Evolutionary conservation across 2,113 vertebrate genomes (phyloP), one percentile per base, ranked within the genome.

Genomic region (Eublepharis macularius): DNA sequence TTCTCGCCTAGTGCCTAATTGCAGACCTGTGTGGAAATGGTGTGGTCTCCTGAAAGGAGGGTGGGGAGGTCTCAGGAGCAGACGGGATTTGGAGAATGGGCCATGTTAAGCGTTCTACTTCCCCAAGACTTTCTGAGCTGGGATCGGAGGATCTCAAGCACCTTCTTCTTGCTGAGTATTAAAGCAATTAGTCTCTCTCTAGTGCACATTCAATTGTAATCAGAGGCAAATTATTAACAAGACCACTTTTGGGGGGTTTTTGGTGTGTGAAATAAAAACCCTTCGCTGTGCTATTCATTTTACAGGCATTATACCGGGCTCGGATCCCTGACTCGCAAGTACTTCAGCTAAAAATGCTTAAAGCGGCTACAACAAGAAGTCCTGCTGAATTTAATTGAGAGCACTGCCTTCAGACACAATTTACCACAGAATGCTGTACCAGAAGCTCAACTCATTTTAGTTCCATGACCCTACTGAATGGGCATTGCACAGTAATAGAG

Each of bases 131-230:
- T 47, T 73, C 43, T 65, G 26, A 79, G 45, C 34, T 73, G 36
- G 34, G 81, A 73, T 66, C 41, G 47, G 51, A 79, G 45, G 36
- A 73, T 73, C 68, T 87, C 81, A 83, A 78, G 54, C 41, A 78
- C 81, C 80, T 78, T 73, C 65, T 74, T 10, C 68, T 83, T 73
- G 21, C 54, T 83, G 43, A 66, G 66, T 74, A 74, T 72, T 51
- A 83, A 65, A 29, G 8, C 19, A 29, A 74, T 73, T 80, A 80
- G 80, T 74, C 57, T 83, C 80, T 74, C 43, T 74, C 32, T 36
- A 80, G 81, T 68, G 57, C 45, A 51, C 66, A 79, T 74, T 75
- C 76, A 51, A 72, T 74, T 83, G 81, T 32, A 79, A 74, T 87
- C 75, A 87, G 34, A 43, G 29, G 57, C 76, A 86, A 65, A 66